Conservation (phyloP, 2,797 vertebrate species). For the Leptoclinus maculatus region DNA sequence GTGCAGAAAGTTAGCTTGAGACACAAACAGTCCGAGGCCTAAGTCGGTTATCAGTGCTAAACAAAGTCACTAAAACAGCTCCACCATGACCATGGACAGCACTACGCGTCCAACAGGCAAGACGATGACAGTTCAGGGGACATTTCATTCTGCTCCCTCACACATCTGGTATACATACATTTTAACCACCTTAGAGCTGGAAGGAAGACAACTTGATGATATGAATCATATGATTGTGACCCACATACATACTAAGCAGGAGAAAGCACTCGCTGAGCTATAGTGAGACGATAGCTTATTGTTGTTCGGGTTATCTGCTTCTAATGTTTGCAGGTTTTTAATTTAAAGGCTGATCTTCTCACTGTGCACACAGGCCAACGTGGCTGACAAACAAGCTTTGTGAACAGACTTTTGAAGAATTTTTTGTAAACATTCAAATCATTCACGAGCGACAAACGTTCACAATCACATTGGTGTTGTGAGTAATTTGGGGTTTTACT, state of each 20-base stretch:
- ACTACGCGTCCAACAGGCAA: neutral
- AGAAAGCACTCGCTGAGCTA: neutral
- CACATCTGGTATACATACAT: neutral
- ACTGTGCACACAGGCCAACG: too few species aligned
- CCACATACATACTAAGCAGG: neutral
- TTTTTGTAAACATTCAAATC: too few species aligned
- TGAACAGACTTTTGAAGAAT: too few species aligned
- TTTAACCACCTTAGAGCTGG: neutral
- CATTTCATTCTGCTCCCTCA: neutral
- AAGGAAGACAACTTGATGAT: neutral
- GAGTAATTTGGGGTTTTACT: too few species aligned
- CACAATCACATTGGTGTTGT: too few species aligned
- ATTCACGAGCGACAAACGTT: too few species aligned
- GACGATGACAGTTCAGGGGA: neutral
- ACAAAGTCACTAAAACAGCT: neutral
- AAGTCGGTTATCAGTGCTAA: neutral
- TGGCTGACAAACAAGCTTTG: too few species aligned
- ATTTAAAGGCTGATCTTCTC: neutral
- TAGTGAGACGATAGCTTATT: neutral
- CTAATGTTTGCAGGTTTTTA: neutral
- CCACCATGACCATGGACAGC: neutral
- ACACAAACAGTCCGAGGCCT: neutral
- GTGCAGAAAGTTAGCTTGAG: neutral
- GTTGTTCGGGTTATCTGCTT: neutral
- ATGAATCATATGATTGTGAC: neutral